Evolutionary conservation across 1,140 invertebrate genomes (phyloP), one percentile per base, ranked within the genome.

Genomic region (Heliconius hewitsoni): DNA sequence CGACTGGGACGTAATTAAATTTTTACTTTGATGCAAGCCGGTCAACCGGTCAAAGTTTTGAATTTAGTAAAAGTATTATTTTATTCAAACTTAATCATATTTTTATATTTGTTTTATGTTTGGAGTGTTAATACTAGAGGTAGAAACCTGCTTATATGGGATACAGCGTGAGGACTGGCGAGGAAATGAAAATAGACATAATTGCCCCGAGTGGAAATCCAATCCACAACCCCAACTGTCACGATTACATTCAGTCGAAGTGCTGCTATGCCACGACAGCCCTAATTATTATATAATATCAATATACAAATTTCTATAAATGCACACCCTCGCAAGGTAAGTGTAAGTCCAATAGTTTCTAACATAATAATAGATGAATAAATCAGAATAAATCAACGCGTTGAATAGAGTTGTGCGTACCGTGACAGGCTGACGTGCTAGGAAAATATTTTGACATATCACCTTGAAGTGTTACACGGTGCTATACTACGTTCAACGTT

Each of bases 391-490:
- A 80, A 57, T 52, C 74, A 80, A 73, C 27, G 74, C 39, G 74
- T 73, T 76, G 79, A 73, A 76, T 79, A 37, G 55, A 80, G 50
- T 27, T 72, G 60, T 77, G 60, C 74, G 76, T 78, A 81, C 75
- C 60, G 76, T 75, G 81, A 80, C 77, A 74, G 71, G 50, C 52
- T 75, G 75, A 73, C 71, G 78, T 77, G 71, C 55, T 76, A 73
- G 19, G 73, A 73, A 79, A 82, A 83, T 79, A 80, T 86, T 86
- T 86, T 86, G 87, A 90, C 87, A 85, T 79, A 66, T 86, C 79
- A 85, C 87, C 89, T 89, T 88, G 87, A 85, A 60, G 39, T 46
- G 82, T 81, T 79, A 78, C 74, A 77, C 13, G 13, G 60, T 66
- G 27, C 57, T 60, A n/a, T 19, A 55, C n/a, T 60, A 30, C 60